Evolutionary conservation across 2,888 invertebrate species (phyloP).

Genomic region (Embidobia sp.): DNA sequence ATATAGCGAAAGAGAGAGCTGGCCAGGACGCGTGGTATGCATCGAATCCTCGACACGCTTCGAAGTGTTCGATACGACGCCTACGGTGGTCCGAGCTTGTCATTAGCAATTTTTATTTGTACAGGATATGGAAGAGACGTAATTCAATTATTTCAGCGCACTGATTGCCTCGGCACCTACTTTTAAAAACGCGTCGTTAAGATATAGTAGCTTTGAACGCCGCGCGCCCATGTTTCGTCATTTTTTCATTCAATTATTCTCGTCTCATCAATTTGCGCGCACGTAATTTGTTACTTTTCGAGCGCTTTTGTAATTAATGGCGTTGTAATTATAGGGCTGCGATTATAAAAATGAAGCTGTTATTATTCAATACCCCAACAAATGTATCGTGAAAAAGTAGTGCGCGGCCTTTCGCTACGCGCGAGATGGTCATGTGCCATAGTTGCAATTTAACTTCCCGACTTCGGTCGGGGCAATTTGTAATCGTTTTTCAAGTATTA

Average conservation of each 20-base stretch:
- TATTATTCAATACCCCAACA: too few relatives aligned
- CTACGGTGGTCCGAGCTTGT: constrained; percentile 62
- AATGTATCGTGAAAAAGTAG: too few relatives aligned
- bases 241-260: constrained; percentile 44
- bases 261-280: constrained; percentile 32
- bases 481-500: too few relatives aligned
- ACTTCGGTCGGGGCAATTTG: too few relatives aligned
- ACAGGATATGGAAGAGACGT: constrained; percentile 46
- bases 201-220: constrained; percentile 31
- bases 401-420: too few relatives aligned
- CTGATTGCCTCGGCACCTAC: constrained; percentile 47
- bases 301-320: constrained; percentile 14
- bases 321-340: too few relatives aligned
- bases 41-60: constrained; percentile 60
- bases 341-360: too few relatives aligned
- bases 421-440: too few relatives aligned
- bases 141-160: constrained; percentile 58
- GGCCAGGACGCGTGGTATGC: constrained; percentile 55
- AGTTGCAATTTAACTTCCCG: too few relatives aligned
- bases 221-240: constrained; percentile 9
- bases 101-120: constrained; percentile 61
- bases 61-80: constrained; percentile 62
- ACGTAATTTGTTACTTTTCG: constrained; percentile 5
- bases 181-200: constrained; percentile 36
- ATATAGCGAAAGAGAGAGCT: constrained; percentile 25